Conservation (phyloP, 2,113 vertebrate species). For the Neomonachus schauinslandi region DNA sequence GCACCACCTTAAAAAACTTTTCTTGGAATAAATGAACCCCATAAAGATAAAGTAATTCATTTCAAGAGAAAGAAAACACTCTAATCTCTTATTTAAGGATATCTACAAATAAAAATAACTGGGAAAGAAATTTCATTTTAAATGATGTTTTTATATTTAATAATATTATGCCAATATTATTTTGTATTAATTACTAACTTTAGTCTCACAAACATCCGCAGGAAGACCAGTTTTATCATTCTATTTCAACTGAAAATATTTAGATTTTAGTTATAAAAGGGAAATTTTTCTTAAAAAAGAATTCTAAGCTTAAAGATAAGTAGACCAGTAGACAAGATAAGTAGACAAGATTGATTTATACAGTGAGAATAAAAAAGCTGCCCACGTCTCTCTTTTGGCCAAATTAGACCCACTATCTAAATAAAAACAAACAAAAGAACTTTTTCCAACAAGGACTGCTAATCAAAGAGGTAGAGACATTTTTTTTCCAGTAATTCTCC, state of each 20-base stretch:
- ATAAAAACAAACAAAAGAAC: neutral
- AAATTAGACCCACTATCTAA: neutral
- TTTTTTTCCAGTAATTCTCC: neutral
- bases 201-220: neutral
- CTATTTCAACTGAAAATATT: neutral
- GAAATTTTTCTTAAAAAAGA: neutral
- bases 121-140: neutral
- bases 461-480: neutral
- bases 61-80: neutral
- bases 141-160: neutral
- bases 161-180: neutral
- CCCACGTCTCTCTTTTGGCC: neutral
- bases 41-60: neutral
- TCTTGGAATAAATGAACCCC: neutral
- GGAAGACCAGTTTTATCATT: neutral
- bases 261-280: neutral
- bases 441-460: neutral
- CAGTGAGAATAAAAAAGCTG: neutral
- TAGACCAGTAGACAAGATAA: neutral
- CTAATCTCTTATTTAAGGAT: neutral
- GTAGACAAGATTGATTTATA: neutral
- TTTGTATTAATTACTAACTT: constrained; percentile 20
- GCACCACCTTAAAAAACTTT: neutral
- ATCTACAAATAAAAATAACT: neutral
- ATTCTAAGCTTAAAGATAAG: neutral